Conservation (phyloP, 1,140 invertebrate genomes). For the Solenopsis invicta region DNA sequence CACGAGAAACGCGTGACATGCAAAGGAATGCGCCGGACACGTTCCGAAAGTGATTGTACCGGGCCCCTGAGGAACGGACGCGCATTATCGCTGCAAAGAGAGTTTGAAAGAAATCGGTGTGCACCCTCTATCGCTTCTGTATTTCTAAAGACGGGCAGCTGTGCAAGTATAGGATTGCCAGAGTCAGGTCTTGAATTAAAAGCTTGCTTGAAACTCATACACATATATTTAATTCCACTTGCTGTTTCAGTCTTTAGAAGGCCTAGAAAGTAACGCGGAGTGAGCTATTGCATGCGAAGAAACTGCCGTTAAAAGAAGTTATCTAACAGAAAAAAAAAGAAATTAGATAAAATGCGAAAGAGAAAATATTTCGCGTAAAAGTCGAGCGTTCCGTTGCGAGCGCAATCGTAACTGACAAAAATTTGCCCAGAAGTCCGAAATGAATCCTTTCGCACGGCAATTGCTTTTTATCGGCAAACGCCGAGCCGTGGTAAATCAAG, state of each 20-base stretch:
- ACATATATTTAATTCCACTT: background rate
- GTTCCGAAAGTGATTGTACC: slow-evolving; percentile 28
- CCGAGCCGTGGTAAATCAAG: slow-evolving; percentile 31
- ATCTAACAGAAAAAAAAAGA: background rate
- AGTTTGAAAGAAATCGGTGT: slow-evolving; percentile 25
- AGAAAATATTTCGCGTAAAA: background rate
- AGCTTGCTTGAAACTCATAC: slow-evolving; percentile 11
- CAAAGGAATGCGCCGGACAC: slow-evolving; percentile 36
- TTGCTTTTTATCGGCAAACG: slow-evolving; percentile 44
- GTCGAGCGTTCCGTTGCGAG: background rate
- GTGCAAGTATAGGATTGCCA: background rate
- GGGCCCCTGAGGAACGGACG: slow-evolving; percentile 22
- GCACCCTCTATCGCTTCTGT: slow-evolving; percentile 1
- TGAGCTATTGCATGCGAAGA: background rate
- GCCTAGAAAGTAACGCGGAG: background rate
- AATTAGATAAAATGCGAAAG: background rate
- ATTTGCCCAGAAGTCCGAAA: slow-evolving; percentile 36
- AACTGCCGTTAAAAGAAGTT: background rate
- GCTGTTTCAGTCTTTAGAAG: background rate
- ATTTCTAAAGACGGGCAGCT: slow-evolving; percentile 28
- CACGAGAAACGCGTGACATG: slow-evolving; percentile 19
- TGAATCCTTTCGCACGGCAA: slow-evolving; percentile 38
- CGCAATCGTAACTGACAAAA: slow-evolving; percentile 53
- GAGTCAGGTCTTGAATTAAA: slow-evolving; percentile 44
- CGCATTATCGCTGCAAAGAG: slow-evolving; percentile 8